These are phyloP conservation scores for Belgica antarctica DNA, from an alignment of 2,888 invertebrate species.

Conservation along the genomic window DNA sequence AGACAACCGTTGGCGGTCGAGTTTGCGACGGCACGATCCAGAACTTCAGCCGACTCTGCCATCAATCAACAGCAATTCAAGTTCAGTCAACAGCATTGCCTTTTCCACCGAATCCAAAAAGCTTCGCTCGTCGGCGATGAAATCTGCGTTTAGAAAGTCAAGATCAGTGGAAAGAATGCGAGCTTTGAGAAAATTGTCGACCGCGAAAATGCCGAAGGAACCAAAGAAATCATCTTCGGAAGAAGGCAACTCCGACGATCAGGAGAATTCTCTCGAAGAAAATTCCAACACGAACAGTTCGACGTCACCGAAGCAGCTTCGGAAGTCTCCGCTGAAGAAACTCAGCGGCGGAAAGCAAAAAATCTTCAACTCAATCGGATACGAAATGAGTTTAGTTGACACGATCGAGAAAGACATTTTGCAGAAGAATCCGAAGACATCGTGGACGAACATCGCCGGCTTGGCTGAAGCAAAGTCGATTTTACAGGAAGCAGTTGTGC, in stretches of 20 bases:
- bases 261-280: constrained; percentile 55
- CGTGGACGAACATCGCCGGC: constrained; percentile 75
- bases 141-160: constrained; percentile 53
- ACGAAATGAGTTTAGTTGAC: constrained; percentile 74
- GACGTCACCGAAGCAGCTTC: constrained; percentile 46
- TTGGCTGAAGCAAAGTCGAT: constrained; percentile 73
- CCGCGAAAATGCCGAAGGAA: constrained; percentile 32
- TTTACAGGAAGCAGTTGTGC: constrained; percentile 79
- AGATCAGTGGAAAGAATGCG: constrained; percentile 54
- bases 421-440: constrained; percentile 76
- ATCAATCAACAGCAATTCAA: constrained; percentile 56
- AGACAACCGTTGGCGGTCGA: constrained; percentile 67
- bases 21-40: constrained; percentile 64
- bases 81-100: constrained; percentile 50
- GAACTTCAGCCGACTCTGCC: constrained; percentile 66
- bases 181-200: constrained; percentile 50
- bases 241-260: constrained; percentile 56
- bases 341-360: constrained; percentile 48
- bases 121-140: constrained; percentile 48
- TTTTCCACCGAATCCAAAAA: constrained; percentile 47
- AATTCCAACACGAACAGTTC: constrained; percentile 49
- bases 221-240: constrained; percentile 55
- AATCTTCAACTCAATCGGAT: constrained; percentile 68
- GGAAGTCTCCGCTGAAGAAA: constrained; percentile 53
- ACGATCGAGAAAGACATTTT: constrained; percentile 81